Base-by-base conservation (phyloP, 2,888 invertebrate genomes). In the Luffia ferchaultella region DNA sequence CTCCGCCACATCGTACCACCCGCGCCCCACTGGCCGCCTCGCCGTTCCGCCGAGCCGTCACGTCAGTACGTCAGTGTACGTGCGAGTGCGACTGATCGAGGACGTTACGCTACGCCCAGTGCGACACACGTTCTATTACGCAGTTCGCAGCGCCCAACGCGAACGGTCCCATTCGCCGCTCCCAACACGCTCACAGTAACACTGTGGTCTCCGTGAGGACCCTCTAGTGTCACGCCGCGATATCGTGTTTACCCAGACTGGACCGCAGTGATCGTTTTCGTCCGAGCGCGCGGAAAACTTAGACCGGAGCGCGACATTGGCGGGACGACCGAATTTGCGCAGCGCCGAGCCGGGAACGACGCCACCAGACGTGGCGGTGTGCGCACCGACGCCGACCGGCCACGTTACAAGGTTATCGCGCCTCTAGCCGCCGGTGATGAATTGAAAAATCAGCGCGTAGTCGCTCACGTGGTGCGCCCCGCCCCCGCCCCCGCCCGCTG, bases 361-460 rank as follows among this genome's bases (percentile, higher is more conserved):
- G 65, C 68, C 65, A 68, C 67, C 67, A 69, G 69, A 70, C 67
- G 68, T 63, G 62, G 68, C 30, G 30, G 30, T 30, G 17, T 20
- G 45, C 19, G 45, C 19, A n/a, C 3, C 45, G 30, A 30, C 19
- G 20, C 3, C 45, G 30, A 30, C 68, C 68, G 73, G 78, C 79
- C 76, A 80, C 78, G 79, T 77, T 80, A 79, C 83, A 82, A 82
- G 83, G 83, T 82, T 80, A 82, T 75, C 76, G 76, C 76, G 76
- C 69, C 70, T 79, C 73, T 76, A 71, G 75, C 68, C 72, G 72
- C 76, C 67, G 72, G 79, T 77, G 80, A 82, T 83, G 82, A 82
- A 82, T 82, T 82, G 80, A 76, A 82, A 82, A 83, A 82, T 82
- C 80, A 78, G 82, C 83, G 82, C 80, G 79, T 82, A 82, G 80